A percentile compares a stretch with the other conserved stretches of the same genome.
These are phyloP conservation scores for Drosophila suzukii DNA, from an alignment of 1,140 invertebrate species.

Conservation along the genomic window DNA sequence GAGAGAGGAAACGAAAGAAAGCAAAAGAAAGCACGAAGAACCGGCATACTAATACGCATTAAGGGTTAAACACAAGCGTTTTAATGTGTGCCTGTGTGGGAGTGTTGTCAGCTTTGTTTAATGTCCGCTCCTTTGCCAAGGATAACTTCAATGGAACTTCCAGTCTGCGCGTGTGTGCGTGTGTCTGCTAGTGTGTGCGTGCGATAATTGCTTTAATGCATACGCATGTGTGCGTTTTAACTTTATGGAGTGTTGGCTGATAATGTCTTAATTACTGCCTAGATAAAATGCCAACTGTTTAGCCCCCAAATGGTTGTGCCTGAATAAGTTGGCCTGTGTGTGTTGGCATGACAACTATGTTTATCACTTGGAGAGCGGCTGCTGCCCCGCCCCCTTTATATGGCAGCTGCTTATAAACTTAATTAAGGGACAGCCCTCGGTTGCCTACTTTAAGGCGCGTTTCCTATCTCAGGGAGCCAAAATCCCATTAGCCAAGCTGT, in stretches of 20 bases:
- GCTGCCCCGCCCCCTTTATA: neutral
- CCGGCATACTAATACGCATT: slow-evolving; percentile 71
- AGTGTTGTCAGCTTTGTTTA: slow-evolving; percentile 71
- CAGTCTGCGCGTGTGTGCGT: slow-evolving; percentile 25
- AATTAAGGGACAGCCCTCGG: slow-evolving; percentile 58
- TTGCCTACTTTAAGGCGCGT: slow-evolving; percentile 48
- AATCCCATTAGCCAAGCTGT: slow-evolving; percentile 58
- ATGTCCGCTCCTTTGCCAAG: slow-evolving; percentile 56
- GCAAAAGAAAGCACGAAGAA: slow-evolving; percentile 40
- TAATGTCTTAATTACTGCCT: slow-evolving; percentile 82
- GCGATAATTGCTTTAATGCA: slow-evolving; percentile 80
- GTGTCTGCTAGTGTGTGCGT: slow-evolving; percentile 33
- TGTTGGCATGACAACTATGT: slow-evolving; percentile 75
- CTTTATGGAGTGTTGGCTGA: slow-evolving; percentile 81
- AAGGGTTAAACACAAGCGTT: slow-evolving; percentile 81
- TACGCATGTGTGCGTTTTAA: slow-evolving; percentile 81
- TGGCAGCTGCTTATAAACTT: slow-evolving; percentile 73
- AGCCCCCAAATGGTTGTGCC: slow-evolving; percentile 40
- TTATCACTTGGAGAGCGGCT: slow-evolving; percentile 63
- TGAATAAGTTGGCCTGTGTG: neutral
- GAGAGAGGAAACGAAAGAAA: slow-evolving; percentile 28
- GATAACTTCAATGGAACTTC: slow-evolving; percentile 61
- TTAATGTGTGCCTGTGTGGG: slow-evolving; percentile 46
- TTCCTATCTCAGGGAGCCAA: slow-evolving; percentile 8
- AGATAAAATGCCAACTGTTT: slow-evolving; percentile 79